Percentiles rank a stretch among this genome's conserved stretches.
These are phyloP conservation scores for Poeciliopsis paucimaculata DNA, from an alignment of 2,797 vertebrate species.

Conservation along the genomic window DNA sequence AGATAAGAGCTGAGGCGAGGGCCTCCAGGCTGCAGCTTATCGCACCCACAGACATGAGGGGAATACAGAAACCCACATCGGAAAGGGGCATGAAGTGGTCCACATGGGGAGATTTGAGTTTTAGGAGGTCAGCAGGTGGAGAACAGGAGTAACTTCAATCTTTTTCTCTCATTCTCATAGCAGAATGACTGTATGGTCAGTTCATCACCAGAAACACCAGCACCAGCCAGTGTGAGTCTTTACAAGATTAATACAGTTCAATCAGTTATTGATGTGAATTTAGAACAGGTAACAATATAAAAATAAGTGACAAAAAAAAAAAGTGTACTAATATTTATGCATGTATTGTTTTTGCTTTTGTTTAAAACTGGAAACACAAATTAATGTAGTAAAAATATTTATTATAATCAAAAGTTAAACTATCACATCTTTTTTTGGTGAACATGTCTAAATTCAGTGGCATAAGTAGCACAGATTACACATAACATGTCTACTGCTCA, in stretches of 20 bases:
- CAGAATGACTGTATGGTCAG: constrained; percentile 41
- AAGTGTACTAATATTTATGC: no score
- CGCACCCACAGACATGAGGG: constrained; percentile 45
- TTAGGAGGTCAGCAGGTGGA: constrained; percentile 23
- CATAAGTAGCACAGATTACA: not conserved
- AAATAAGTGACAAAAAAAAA: not conserved
- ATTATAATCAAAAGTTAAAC: no score
- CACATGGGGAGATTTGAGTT: constrained; percentile 34
- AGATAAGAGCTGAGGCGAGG: constrained; percentile 63
- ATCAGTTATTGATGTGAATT: not conserved
- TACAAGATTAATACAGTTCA: not conserved
- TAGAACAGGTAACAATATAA: not conserved
- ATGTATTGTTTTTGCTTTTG: not conserved
- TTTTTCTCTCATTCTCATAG: constrained; percentile 50
- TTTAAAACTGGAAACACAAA: not conserved
- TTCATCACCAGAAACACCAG: constrained; percentile 45
- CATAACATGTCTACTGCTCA: not conserved
- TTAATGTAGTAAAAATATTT: not conserved
- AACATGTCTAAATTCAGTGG: not conserved
- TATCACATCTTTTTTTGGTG: no score
- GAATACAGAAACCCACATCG: constrained; percentile 30
- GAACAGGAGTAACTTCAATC: constrained; percentile 22
- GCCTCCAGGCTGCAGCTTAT: constrained; percentile 56
- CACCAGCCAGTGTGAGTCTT: not conserved
- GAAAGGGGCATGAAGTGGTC: constrained; percentile 14